These are phyloP conservation scores for Drosophila subobscura DNA, from an alignment of 1,140 invertebrate genomes.

Conservation along the genomic window DNA sequence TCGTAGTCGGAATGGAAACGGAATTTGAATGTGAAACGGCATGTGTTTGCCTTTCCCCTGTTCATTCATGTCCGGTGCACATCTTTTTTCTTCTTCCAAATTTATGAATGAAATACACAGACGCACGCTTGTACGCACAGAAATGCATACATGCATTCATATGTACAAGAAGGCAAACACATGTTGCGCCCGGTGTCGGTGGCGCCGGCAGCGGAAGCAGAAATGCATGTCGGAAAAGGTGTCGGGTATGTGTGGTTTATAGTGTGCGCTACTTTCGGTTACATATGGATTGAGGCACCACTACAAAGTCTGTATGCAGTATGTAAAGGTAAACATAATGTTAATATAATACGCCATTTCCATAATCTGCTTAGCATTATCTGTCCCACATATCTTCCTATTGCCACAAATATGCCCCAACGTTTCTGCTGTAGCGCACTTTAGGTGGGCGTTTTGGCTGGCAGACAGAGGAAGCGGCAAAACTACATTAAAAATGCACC, in stretches of 20 bases:
- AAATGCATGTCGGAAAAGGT: slow-evolving; percentile 58
- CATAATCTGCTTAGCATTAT: too few relatives aligned
- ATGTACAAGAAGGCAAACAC: slow-evolving; percentile 33
- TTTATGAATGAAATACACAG: slow-evolving; percentile 46
- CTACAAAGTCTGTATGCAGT: too few relatives aligned
- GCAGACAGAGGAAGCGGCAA: slow-evolving; percentile 54
- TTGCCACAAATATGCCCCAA: slow-evolving; percentile 13
- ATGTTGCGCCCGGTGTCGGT: slow-evolving; percentile 66
- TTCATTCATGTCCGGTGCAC: slow-evolving; percentile 7
- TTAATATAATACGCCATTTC: too few relatives aligned
- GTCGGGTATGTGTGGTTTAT: slow-evolving; percentile 18
- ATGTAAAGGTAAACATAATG: too few relatives aligned
- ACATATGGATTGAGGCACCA: background rate
- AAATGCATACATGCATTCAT: slow-evolving; percentile 18
- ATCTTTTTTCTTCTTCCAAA: slow-evolving; percentile 12
- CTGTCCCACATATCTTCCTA: too few relatives aligned
- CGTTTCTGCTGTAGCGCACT: slow-evolving; percentile 22
- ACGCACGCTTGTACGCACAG: slow-evolving; percentile 28
- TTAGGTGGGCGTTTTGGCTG: slow-evolving; percentile 63
- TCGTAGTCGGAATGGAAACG: slow-evolving; percentile 27
- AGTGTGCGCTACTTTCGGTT: slow-evolving; percentile 18
- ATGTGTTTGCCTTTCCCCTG: slow-evolving; percentile 24
- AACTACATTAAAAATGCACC: slow-evolving; percentile 46
- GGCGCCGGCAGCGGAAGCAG: slow-evolving; percentile 50
- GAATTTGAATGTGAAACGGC: slow-evolving; percentile 33